These are phyloP conservation scores for Zosterops japonicus DNA, from an alignment of 2,113 vertebrate species.

Conservation along the genomic window DNA sequence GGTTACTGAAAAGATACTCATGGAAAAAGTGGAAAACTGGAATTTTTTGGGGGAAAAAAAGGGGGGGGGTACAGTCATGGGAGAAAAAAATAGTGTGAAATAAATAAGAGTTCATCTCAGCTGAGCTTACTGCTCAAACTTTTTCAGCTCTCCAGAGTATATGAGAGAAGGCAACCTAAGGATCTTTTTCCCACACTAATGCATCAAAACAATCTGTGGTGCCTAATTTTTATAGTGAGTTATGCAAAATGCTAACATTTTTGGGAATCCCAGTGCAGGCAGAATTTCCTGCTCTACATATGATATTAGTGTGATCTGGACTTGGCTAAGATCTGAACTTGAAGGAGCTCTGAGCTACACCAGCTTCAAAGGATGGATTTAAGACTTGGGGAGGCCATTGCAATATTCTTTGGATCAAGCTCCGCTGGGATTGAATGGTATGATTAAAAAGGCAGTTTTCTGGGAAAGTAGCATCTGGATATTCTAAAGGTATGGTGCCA, in stretches of 20 bases:
- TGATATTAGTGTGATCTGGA: neutral
- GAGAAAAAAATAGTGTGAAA: neutral
- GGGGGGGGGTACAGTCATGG: accelerated
- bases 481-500: neutral
- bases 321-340: neutral
- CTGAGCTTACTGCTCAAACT: neutral
- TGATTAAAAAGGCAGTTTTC: neutral
- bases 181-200: neutral
- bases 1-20: neutral
- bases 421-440: neutral
- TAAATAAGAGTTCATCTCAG: neutral
- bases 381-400: neutral
- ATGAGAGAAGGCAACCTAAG: neutral
- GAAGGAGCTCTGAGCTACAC: neutral
- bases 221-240: neutral
- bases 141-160: neutral
- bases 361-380: neutral
- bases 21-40: neutral
- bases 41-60: neutral
- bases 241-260: neutral
- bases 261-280: neutral
- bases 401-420: neutral
- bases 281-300: neutral
- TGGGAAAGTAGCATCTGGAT: neutral
- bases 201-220: neutral